Evolutionary conservation across 2,888 invertebrate species (phyloP), one percentile per base, ranked within the genome.

Genomic region (Lithophane socia): DNA sequence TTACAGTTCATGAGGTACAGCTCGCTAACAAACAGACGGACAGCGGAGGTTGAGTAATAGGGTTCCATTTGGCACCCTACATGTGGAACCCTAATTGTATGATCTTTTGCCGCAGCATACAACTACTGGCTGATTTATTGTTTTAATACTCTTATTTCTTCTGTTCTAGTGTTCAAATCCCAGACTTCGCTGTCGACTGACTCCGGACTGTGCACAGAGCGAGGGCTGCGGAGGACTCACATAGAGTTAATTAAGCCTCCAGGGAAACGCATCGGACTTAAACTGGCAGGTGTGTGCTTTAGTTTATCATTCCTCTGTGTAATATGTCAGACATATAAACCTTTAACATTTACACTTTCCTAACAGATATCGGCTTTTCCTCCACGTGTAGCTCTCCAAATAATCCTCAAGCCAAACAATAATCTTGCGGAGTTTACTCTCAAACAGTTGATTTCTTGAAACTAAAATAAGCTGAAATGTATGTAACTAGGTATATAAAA

Each of bases 181-280:
- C 96, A 96, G 82, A 96, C 96, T 24, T 96, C 96, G 37, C 90
- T 96, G 82, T 97, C 97, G 18, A 97, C 97, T 75, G 97, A 97
- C 87, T 97, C 97, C 2, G 97, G 97, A 7, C 91, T 97, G 71
- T 97, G 97, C 88, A 96, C 96, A 0, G 97, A 97, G 88, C 89
- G 97, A 42, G 96, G 96, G 0, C 89, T 96, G 44, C 91, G 96
- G 10, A 91, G 96, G 65, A 95, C 96, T 0, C 96, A 96, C 77
- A 97, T 97, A 67, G 97, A 97, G 88, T 94, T 97, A 82, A 87
- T 95, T 74, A 97, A 97, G 78, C 94, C 96, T 21, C 95, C 95
- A 0, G 97, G 97, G 64, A 97, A 97, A 91, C 94, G 97, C 24
- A 95, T 97, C 84, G 97, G 97, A 88, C 97, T 97, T 85, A 96